Base-by-base conservation (phyloP, 2,113 vertebrate genomes). In the Dromaius novaehollandiae region DNA sequence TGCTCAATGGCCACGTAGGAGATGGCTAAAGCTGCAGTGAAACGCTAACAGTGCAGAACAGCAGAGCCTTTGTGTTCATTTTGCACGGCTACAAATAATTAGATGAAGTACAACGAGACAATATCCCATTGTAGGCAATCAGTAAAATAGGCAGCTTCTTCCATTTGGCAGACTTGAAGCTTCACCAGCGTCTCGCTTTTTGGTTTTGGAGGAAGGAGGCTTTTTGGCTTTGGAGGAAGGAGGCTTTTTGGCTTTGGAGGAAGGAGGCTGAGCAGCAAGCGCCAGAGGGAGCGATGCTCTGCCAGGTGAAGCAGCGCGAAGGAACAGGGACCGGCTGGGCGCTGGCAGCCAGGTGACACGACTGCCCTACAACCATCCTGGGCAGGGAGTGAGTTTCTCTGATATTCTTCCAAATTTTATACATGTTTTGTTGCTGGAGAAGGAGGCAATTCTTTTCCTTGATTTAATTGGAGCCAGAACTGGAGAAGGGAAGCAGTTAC, bases 21-120 rank as follows among this genome's bases (percentile, higher is more conserved):
- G 65, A 68, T n/a, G 78, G 89, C 58, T 91, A 58, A 93, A 88
- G 90, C 14, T 71, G 86, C 76, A 96, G 71, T 71, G 88, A 94
- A 75, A 55, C 7, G 9, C 68, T 64, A 22, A 24, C 48, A 40
- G 76, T 69, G 34, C n/a, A 11, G 89, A 87, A 42, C 21, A 55
- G 76, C 38, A 28, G 38, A 42, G 40, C 46, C 28, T 69, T 69
- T 69, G 21, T 21, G 32, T 42, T 28, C 66, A 69, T 46, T 32
- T 20, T 46, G 66, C 66, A 69, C 30, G 8, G 28, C 30, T 69
- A 32, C 44, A 32, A 69, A 69, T 46, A 44, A 46, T 19, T 46
- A 46, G 26, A 69, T 28, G 11, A 69, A 42, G 42, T 20, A 19
- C 66, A 69, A 46, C 17, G 25, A 42, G 40, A 65, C 24, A 21